Conservation (phyloP, 2,888 invertebrate genomes). For the Sminthurinus aureus region DNA sequence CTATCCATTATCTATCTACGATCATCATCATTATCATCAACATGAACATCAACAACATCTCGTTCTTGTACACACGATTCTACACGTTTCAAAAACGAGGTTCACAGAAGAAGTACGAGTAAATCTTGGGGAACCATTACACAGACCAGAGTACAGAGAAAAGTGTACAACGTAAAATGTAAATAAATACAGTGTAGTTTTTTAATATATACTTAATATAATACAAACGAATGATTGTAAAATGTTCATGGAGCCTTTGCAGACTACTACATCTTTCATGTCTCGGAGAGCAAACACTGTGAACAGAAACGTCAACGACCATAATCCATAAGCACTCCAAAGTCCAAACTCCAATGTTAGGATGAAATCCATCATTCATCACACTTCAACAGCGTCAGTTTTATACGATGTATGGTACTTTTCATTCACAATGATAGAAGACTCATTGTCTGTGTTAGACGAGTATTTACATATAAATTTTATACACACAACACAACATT, state of each 20-base stretch:
- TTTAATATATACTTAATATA: no score
- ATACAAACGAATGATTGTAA: no score
- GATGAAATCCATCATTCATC: constrained; percentile 34
- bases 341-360: background rate
- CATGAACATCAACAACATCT: no score
- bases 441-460: constrained; percentile 20
- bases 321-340: background rate
- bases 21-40: no score
- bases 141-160: no score
- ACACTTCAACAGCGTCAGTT: constrained; percentile 33
- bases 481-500: background rate
- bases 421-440: constrained; percentile 6
- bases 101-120: no score
- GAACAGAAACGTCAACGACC: constrained; percentile 31
- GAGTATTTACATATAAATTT: background rate
- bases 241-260: background rate
- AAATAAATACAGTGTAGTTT: no score
- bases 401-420: background rate
- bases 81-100: no score
- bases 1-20: background rate
- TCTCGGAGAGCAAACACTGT: constrained; percentile 10
- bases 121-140: no score
- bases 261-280: background rate
- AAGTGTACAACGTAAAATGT: no score
- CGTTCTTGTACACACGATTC: no score